phyloP scores from a whole-genome alignment of 2,113 vertebrate species.

The Setophaga kirtlandii region DNA sequence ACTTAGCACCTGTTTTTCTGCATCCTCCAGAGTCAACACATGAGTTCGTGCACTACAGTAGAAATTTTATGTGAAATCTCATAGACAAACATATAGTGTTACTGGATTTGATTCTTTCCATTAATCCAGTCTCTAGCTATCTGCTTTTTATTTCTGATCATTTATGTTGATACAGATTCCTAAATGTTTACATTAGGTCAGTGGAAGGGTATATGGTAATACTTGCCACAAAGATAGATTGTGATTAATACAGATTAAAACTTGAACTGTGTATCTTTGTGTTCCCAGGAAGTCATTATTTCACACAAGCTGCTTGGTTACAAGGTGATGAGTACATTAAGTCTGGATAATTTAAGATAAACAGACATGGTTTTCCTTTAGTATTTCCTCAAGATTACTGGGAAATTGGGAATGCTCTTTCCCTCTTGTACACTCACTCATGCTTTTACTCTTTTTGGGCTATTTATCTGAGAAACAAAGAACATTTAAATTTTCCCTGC shows the following conservation, averaged over 20 bases:
- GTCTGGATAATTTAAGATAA: neutral
- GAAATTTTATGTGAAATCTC: neutral
- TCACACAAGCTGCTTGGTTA: neutral
- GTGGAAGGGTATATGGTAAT: neutral
- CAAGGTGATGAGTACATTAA: neutral
- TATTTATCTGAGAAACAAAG: slow-evolving; percentile 24
- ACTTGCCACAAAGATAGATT: neutral
- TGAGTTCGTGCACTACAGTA: neutral
- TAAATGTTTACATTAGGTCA: neutral
- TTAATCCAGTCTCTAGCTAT: neutral
- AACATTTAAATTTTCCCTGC: neutral
- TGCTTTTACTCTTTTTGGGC: neutral
- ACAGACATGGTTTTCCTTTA: neutral
- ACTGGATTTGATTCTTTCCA: neutral
- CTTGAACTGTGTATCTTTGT: neutral
- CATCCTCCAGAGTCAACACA: neutral
- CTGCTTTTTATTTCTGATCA: neutral
- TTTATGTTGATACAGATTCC: neutral
- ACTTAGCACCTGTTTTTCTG: neutral
- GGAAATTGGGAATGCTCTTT: neutral
- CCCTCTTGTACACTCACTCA: neutral
- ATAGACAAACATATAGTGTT: neutral
- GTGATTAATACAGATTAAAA: neutral
- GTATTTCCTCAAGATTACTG: neutral
- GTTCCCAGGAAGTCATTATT: neutral